Conservation (phyloP, 1,140 invertebrate genomes). For the Brachionus angularis region DNA sequence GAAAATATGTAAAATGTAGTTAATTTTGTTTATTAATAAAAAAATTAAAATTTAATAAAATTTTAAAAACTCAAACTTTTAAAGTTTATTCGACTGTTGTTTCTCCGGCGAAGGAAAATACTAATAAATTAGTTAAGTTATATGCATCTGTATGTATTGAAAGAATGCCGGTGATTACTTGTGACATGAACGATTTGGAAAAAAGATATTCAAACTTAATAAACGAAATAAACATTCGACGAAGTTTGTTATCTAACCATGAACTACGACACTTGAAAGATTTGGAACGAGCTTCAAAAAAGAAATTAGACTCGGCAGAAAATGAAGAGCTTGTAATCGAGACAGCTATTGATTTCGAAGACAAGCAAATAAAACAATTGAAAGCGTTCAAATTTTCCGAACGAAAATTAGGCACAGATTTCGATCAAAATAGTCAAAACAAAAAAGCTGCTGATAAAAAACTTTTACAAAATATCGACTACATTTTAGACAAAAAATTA, state of each 20-base stretch:
- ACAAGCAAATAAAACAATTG: conserved; percentile 14
- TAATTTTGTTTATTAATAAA: too few relatives aligned
- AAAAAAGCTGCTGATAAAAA: not conserved
- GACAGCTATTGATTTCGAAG: conserved; percentile 28
- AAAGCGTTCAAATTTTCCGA: conserved; percentile 8
- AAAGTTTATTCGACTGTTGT: conserved; percentile 1
- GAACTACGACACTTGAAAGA: conserved; percentile 39
- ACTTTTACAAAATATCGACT: conserved; percentile 32
- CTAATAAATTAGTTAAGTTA: not conserved
- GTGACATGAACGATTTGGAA: conserved; percentile 42
- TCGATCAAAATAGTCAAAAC: not conserved
- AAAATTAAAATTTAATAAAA: too few relatives aligned
- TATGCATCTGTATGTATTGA: conserved; percentile 27
- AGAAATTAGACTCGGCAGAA: not conserved
- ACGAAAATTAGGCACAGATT: conserved; percentile 5
- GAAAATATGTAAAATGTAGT: too few relatives aligned
- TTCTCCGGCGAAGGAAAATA: not conserved
- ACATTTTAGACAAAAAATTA: conserved; percentile 36
- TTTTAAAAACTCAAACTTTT: too few relatives aligned
- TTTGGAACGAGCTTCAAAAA: conserved; percentile 1
- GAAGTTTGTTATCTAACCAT: conserved; percentile 40
- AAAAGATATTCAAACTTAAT: conserved; percentile 40
- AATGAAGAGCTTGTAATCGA: conserved; percentile 26
- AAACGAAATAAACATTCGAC: conserved; percentile 43
- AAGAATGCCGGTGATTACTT: conserved; percentile 35